Evolutionary conservation across 2,113 vertebrate genomes (phyloP).

Genomic region (Pelusios castaneus): DNA sequence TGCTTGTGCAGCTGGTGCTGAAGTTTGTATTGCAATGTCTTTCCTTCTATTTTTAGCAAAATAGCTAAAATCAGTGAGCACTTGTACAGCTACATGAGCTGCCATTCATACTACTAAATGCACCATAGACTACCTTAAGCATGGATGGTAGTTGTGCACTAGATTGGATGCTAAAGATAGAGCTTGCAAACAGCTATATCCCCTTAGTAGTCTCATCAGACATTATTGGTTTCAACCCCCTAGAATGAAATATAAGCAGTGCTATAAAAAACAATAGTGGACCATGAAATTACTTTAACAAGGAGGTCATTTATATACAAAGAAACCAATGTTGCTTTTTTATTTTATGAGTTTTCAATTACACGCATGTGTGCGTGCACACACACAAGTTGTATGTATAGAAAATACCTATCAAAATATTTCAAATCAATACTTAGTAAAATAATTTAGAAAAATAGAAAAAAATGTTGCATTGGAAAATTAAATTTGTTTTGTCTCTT

Average conservation of each 20-base stretch:
- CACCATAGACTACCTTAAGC: neutral
- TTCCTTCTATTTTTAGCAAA: too few relatives aligned
- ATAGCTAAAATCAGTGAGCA: too few relatives aligned
- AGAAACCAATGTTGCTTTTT: neutral
- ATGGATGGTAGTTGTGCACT: neutral
- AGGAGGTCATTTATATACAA: neutral
- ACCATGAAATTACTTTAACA: neutral
- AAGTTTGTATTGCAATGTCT: too few relatives aligned
- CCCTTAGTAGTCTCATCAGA: neutral
- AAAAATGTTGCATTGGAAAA: slow-evolving; percentile 53
- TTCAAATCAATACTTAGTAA: slow-evolving; percentile 60
- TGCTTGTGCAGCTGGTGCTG: too few relatives aligned
- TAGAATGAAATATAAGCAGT: neutral
- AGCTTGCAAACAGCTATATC: neutral
- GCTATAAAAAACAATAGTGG: neutral
- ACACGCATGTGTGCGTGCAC: neutral
- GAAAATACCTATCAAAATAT: slow-evolving; percentile 15
- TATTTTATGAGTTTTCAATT: neutral
- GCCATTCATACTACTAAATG: neutral
- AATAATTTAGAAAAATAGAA: slow-evolving; percentile 42
- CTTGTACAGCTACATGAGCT: too few relatives aligned
- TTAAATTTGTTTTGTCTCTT: slow-evolving; percentile 61
- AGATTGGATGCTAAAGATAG: fast-evolving
- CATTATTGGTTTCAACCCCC: neutral
- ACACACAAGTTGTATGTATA: neutral